Base-by-base conservation (phyloP, 2,797 vertebrate genomes). In the Enteromius mattozi region DNA sequence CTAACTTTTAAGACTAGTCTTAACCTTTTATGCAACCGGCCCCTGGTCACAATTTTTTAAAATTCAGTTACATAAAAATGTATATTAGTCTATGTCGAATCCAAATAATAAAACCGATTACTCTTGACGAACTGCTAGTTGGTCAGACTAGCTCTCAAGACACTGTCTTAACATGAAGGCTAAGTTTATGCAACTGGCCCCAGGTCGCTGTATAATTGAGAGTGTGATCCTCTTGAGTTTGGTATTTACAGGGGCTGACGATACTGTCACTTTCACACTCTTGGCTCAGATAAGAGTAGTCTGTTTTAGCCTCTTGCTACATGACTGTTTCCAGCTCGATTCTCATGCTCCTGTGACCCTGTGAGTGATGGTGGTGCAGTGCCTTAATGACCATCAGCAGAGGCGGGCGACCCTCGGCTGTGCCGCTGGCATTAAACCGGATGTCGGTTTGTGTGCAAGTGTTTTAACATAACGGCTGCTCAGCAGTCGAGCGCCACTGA, bases 301-400 rank as follows among this genome's bases (percentile, higher is more conserved):
- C 78, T 61, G 77, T 80, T 85, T 80, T 72, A 77, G 74, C 47
- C 35, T 51, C n/a, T 83, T 37, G 71, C 59, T 51, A 21, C 14
- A 65, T 65, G 0, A 33, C 45, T 68, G 37, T 80, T 72, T 74
- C 59, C 70, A 66, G 59, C 83, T 74, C 69, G 40, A 66, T 82
- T 82, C 80, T 86, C 85, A 82, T 86, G 85, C 80, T 71, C 80
- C 65, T 21, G 51, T 86, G 85, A 86, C 85, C 85, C 85, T 71
- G 72, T 82, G 80, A 70, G 80, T 66, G 84, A 77, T 78, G 72
- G 80, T 19, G 6, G 37, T 66, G 79, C 30, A 45, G 91, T 90
- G 90, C 85, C 88, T 92, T 88, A 88, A 91, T 86, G 87, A 91
- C 92, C 91, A 90, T 83, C 76, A 49, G 45, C 88, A 88, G 63